Evolutionary conservation across 2,888 invertebrate species (phyloP).

Genomic region (Oithona nana): DNA sequence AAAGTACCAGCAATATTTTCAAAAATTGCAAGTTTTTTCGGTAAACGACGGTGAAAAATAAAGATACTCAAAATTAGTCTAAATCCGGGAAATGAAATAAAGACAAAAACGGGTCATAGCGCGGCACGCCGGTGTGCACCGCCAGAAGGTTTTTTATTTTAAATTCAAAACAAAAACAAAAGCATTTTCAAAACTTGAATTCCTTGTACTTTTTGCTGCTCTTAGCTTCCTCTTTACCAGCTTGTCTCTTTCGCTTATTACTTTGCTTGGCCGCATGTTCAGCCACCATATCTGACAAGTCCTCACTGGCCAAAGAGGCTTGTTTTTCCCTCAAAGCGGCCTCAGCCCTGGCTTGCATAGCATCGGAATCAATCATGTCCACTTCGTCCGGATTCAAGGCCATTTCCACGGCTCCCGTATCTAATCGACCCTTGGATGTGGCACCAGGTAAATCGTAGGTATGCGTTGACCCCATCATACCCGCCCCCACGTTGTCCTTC

Average conservation of each 20-base stretch:
- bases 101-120: no score
- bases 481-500: slow-evolving; percentile 60
- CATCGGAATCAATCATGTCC: slow-evolving; percentile 76
- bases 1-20: no score
- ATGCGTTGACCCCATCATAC: slow-evolving; percentile 97
- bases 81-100: no score
- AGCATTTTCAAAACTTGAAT: slow-evolving; percentile 61
- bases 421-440: slow-evolving; percentile 18
- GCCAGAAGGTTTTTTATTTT: neutral
- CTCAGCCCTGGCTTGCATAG: slow-evolving; percentile 51
- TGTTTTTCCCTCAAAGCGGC: slow-evolving; percentile 49
- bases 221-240: slow-evolving; percentile 53
- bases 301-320: slow-evolving; percentile 70
- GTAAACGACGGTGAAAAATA: no score
- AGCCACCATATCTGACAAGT: slow-evolving; percentile 93
- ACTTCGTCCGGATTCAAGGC: slow-evolving; percentile 92
- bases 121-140: no score
- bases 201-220: slow-evolving; percentile 95
- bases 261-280: slow-evolving; percentile 94
- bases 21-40: no score
- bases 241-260: slow-evolving; percentile 71
- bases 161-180: neutral
- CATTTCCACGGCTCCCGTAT: slow-evolving; percentile 50
- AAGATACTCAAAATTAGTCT: no score
- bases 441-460: slow-evolving; percentile 68